Evolutionary conservation across 1,140 invertebrate genomes (phyloP), one percentile per base, ranked within the genome.

Genomic region (Pseudomyrmex flavicornis): DNA sequence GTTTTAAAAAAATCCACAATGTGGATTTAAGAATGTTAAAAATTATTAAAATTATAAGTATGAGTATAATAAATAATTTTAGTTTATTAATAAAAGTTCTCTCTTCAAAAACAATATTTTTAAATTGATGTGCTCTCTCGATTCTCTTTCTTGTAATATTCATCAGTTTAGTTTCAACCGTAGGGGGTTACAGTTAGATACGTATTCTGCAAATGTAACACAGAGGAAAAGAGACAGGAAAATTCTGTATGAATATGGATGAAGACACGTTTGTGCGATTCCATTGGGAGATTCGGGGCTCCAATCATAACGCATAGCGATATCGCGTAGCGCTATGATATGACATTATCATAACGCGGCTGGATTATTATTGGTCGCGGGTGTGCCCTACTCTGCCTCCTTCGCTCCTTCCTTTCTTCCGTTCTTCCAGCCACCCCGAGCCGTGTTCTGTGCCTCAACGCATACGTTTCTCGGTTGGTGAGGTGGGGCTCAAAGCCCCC

Each of bases 311-410:
- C 83, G 88, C 90, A 72, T 48, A 48, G 44, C 85, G 92, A 92
- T 93, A 93, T 93, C 89, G 89, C 62, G 62, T 61, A 85, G 84
- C 89, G 88, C 91, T 94, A 93, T 93, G 92, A 94, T 94, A 94
- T 94, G 93, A 94, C 93, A 94, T 94, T 94, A 94, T 94, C 93
- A 94, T 94, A 94, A 93, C 91, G 90, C 90, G 88, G 90, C 89
- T 83, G 92, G 88, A 90, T 92, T 94, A 94, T 94, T 94, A 94
- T 94, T 94, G 93, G 93, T 94, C 91, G 76, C 76, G 92, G 82
- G 86, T 89, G 88, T 84, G 82, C 89, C 85, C 89, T 91, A 91
- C 88, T 91, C 89, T 86, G 84, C 85, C 85, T 90, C 89, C 88
- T 79, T 90, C 82, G 90, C 88, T 90, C 85, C 89, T 90, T 92